Base-by-base conservation (phyloP, 2,797 vertebrate species). In the Sebastes trivittatus region DNA sequence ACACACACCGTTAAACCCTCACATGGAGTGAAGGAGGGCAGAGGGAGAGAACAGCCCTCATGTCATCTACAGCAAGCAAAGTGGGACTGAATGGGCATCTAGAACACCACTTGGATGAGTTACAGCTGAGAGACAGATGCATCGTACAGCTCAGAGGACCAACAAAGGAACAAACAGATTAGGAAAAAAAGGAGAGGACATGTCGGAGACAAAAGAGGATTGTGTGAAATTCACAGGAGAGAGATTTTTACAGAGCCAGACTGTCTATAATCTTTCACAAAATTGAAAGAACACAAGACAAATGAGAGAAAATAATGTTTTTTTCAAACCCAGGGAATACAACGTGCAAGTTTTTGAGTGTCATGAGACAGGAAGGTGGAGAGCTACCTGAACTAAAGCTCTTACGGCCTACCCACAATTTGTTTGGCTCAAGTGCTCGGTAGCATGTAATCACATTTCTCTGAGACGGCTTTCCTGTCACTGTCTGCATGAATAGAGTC, bases 121-220 rank as follows among this genome's bases (percentile, higher is more conserved):
- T 83, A 58, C 82, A 82, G 84, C 78, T 63, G 72, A 87, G 68
- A 76, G 72, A 84, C 89, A 88, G 87, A 85, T 87, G 88, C 76
- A 80, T 75, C 34, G 32, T 18, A 65, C 77, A 85, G 85, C 89
- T 80, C 79, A 68, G 69, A 90, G 77, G 63, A 70, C 70, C 78
- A 79, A 89, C 86, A 90, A 83, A 88, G 55, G 80, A 87, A 81
- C 78, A 87, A 90, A 90, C 72, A 89, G 79, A 92, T 91, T 76
- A 75, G 60, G 75, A 61, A 6, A 32, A 46, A 49, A 46, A 18
- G 4, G 46, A n/a, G 55, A 86, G 42, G 25, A 74, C 72, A 74
- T 76, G 72, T 55, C 68, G 75, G 76, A 78, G 65, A 87, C 78
- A 82, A 88, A 89, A 80, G 73, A 74, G 68, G 86, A 86, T 65